phyloP scores from a whole-genome alignment of 2,888 invertebrate genomes.

The Macrosoma leucophasiata region DNA sequence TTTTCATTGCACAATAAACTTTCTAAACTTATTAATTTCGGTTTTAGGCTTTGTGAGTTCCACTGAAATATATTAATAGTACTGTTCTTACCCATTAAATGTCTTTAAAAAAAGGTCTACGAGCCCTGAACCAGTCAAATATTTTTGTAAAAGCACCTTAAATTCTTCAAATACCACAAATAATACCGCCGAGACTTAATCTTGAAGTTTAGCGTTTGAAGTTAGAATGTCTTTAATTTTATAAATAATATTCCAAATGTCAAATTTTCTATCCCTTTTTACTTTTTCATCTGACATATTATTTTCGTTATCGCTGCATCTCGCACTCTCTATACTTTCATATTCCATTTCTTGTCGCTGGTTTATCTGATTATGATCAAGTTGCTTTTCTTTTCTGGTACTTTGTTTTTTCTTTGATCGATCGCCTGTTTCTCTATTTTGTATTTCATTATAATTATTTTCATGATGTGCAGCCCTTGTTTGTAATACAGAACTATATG shows the following conservation, averaged over 20 bases:
- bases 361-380: too few species aligned
- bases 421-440: too few species aligned
- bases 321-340: too few species aligned
- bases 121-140: not conserved
- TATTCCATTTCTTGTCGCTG: too few species aligned
- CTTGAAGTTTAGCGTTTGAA: not conserved
- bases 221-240: slow-evolving; percentile 1
- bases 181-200: not conserved
- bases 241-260: not conserved
- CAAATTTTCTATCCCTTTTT: not conserved
- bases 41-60: slow-evolving; percentile 6
- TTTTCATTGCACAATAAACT: slow-evolving; percentile 10
- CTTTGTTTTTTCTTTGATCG: too few species aligned
- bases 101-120: not conserved
- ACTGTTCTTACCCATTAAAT: slow-evolving; percentile 2
- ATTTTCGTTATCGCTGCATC: too few species aligned
- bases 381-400: too few species aligned
- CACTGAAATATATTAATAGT: slow-evolving; percentile 4
- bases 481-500: too few species aligned
- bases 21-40: slow-evolving; percentile 4
- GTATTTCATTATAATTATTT: too few species aligned
- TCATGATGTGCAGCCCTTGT: too few species aligned
- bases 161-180: not conserved
- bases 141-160: not conserved
- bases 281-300: not conserved